A percentile compares a stretch with the other conserved stretches of the same genome.
These are phyloP conservation scores for Lasioglossum pauxillum DNA, from an alignment of 2,888 invertebrate species.

Conservation along the genomic window DNA sequence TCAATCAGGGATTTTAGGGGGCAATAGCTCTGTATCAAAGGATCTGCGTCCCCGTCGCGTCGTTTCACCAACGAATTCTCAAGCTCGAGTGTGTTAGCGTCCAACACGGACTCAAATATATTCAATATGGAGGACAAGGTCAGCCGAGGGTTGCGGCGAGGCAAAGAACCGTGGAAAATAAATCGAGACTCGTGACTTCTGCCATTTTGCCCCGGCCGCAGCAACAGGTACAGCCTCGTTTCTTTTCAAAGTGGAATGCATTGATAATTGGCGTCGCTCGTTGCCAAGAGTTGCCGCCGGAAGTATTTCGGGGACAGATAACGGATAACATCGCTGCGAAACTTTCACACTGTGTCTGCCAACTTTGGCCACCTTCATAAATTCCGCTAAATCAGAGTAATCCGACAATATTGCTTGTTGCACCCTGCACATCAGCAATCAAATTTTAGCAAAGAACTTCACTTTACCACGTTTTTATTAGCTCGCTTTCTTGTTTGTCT, in stretches of 20 bases:
- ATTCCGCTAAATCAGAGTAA: neutral
- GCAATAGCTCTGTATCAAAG: neutral
- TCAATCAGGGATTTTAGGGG: neutral
- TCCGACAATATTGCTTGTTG: neutral
- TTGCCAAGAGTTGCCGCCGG: neutral
- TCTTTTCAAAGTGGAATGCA: constrained; percentile 25
- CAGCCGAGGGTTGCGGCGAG: neutral
- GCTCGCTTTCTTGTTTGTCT: no score
- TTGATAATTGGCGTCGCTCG: constrained; percentile 44
- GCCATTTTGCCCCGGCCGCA: constrained; percentile 21
- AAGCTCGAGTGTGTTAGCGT: neutral
- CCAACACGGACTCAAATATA: neutral
- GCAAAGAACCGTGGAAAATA: constrained; percentile 3
- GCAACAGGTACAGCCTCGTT: constrained; percentile 51
- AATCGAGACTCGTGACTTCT: constrained; percentile 32
- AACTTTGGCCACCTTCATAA: neutral
- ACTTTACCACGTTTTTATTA: no score
- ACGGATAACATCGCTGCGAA: neutral
- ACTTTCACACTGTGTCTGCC: neutral
- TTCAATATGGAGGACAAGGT: constrained; percentile 10
- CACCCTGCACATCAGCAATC: neutral
- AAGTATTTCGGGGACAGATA: neutral
- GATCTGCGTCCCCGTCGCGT: neutral
- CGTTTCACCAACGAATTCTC: neutral
- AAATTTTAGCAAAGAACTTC: neutral